Percentiles rank a stretch among this genome's conserved stretches.
Evolutionary conservation across 2,888 invertebrate species (phyloP).

Genomic region (Epirrhoe tristata): DNA sequence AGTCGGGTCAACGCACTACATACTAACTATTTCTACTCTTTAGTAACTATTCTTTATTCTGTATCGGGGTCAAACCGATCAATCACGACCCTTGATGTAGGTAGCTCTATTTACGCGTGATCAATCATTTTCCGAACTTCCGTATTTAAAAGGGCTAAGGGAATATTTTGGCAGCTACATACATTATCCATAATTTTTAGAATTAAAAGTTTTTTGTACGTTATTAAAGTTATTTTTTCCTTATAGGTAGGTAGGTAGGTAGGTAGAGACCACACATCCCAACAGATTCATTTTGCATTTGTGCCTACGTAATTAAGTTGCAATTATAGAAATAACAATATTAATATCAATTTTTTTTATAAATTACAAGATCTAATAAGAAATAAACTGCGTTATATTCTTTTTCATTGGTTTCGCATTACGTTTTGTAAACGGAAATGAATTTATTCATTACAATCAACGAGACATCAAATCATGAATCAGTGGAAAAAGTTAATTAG

Average conservation of each 20-base stretch:
- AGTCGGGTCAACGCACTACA: conserved; percentile 47
- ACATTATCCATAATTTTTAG: too few species aligned
- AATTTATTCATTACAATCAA: conserved; percentile 29
- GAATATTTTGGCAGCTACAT: too few species aligned
- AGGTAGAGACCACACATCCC: too few species aligned
- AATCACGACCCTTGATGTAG: conserved; percentile 49
- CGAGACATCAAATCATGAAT: conserved; percentile 17
- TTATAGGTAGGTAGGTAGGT: too few species aligned
- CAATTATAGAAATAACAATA: too few species aligned
- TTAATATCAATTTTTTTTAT: too few species aligned
- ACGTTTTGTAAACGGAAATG: conserved; percentile 1
- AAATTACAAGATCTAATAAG: too few species aligned
- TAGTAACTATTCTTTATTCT: conserved; percentile 3
- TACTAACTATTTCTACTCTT: neutral
- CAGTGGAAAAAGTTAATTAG: conserved; percentile 32
- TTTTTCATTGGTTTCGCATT: neutral
- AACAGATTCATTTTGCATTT: too few species aligned
- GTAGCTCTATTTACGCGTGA: conserved; percentile 45
- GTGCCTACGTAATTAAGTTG: too few species aligned
- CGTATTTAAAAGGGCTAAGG: neutral
- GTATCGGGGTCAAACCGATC: conserved; percentile 45
- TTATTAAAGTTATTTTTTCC: too few species aligned
- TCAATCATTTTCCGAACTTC: conserved; percentile 54
- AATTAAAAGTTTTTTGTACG: too few species aligned
- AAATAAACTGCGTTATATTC: neutral